Base-by-base conservation (phyloP, 2,113 vertebrate genomes). In the Morone saxatilis region DNA sequence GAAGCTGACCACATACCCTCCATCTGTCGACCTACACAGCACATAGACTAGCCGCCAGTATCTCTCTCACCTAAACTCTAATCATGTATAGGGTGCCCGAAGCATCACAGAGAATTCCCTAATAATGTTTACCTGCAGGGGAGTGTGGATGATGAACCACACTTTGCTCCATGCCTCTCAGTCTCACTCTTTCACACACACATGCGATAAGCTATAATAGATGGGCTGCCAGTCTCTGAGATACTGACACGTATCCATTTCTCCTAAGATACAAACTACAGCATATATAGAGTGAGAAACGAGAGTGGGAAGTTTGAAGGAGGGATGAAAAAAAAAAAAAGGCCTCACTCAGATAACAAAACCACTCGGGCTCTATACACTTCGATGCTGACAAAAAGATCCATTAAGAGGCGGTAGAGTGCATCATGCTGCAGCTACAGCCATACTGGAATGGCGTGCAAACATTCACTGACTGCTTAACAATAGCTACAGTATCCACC, bases 221-320 rank as follows among this genome's bases (percentile, higher is more conserved):
- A 85, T 78, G 71, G 72, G 72, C 80, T 84, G 85, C 77, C 79
- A 73, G 75, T 86, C 81, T 81, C 22, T 22, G 76, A 89, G 80
- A 91, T 66, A 80, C 76, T 83, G 85, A 88, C 91, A 88, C 59
- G 22, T 57, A 84, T 92, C 82, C 76, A 85, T 88, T 92, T 90
- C 80, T 84, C 80, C 56, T n/a, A 75, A 88, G 81, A 89, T 54
- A 75, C 75, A 84, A 86, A 85, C 71, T 63, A 71, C 62, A 62
- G 43, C 48, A 25, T 81, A 74, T 50, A 72, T 38, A 47, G 61
- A 69, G 71, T 41, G 63, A 75, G 77, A 47, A 76, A 70, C 0
- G 38, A 57, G 51, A 57, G 51, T 31, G 45, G 53, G 7, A 40
- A 71, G 75, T 17, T 59, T 50, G 62, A 17, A 6, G 51, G 69